phyloP scores from a whole-genome alignment of 2,113 vertebrate species.

The Euleptes europaea region DNA sequence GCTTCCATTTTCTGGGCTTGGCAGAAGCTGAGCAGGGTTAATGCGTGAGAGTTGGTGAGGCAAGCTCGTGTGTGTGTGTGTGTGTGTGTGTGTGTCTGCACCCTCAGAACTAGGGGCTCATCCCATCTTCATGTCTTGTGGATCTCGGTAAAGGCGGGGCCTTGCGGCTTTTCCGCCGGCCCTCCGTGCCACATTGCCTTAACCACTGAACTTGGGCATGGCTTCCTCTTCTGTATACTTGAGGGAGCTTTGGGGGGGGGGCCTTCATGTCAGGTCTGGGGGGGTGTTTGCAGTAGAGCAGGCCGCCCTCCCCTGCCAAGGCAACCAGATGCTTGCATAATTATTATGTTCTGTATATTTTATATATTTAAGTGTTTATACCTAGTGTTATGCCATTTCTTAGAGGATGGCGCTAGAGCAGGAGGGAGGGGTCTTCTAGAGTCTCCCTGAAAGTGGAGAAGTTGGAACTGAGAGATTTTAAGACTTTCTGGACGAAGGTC shows the following conservation, averaged over 20 bases:
- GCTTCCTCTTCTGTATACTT: not conserved
- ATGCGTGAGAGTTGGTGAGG: not conserved
- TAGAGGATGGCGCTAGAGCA: no score
- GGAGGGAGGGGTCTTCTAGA: not conserved
- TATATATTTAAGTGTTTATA: slow-evolving; percentile 21
- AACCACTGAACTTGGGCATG: not conserved
- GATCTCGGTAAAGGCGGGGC: no score
- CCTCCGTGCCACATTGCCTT: not conserved
- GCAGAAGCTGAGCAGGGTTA: no score
- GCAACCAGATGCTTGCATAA: not conserved
- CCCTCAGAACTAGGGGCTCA: not conserved
- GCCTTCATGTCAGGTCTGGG: not conserved
- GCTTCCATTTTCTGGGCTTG: no score
- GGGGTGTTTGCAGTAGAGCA: not conserved
- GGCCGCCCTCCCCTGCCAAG: no score
- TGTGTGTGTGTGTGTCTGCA: not conserved
- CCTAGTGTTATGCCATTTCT: not conserved
- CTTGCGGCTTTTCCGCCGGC: not conserved
- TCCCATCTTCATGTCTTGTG: not conserved
- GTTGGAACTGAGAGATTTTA: no score
- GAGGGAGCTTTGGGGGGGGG: not conserved
- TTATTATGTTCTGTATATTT: not conserved
- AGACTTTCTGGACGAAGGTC: no score
- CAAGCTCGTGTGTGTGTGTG: not conserved
- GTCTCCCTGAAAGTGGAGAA: no score